Evolutionary conservation across 2,113 vertebrate genomes (phyloP).

Genomic region (Psittacara wagleri): DNA sequence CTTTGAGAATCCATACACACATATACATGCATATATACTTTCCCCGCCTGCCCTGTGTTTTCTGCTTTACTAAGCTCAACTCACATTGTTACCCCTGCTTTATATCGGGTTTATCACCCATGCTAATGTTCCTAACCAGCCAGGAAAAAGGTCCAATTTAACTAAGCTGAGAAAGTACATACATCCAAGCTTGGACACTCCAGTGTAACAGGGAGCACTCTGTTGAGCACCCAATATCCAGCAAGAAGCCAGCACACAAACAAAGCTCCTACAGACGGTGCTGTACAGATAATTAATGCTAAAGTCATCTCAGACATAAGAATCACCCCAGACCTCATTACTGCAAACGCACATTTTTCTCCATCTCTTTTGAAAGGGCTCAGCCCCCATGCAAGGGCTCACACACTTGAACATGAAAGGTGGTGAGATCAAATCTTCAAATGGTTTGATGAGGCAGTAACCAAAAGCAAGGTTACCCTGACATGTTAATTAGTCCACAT

Average conservation of each 20-base stretch:
- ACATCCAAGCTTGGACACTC: background rate
- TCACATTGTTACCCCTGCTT: background rate
- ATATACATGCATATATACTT: background rate
- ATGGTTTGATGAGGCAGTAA: background rate
- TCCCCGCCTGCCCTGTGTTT: too few species aligned
- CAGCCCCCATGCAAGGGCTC: background rate
- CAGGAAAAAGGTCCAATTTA: background rate
- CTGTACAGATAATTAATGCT: background rate
- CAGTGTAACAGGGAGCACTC: background rate
- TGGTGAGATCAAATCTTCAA: background rate
- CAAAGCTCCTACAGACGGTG: accelerated
- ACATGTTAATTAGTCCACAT: background rate
- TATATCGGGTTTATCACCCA: background rate
- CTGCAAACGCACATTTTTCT: background rate
- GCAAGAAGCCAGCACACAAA: background rate
- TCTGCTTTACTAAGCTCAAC: background rate
- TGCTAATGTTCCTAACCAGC: background rate
- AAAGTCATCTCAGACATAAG: background rate
- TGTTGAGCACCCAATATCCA: accelerated
- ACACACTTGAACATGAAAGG: accelerated
- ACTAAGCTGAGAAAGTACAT: background rate
- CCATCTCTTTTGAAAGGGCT: background rate
- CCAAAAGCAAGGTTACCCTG: background rate
- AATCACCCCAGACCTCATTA: background rate
- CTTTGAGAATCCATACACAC: background rate